phyloP scores from a whole-genome alignment of 2,888 invertebrate species.

The Protophormia terraenovae region DNA sequence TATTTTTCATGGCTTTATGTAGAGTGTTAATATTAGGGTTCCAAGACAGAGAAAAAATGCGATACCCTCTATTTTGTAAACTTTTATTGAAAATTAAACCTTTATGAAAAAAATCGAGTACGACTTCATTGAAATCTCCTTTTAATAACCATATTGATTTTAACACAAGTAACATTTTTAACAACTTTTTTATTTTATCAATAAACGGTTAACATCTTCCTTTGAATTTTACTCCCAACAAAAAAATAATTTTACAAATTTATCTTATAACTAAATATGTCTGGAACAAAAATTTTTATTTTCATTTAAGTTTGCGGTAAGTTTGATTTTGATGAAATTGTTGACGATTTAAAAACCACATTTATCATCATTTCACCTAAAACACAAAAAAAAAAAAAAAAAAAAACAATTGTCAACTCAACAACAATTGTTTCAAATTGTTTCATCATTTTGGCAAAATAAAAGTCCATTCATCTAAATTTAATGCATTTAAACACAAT shows the following conservation, averaged over 20 bases:
- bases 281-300: not conserved
- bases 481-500: conserved; percentile 36
- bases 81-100: no score
- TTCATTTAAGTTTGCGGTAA: conserved; percentile 21
- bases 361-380: conserved; percentile 42
- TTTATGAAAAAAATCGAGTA: no score
- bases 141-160: no score
- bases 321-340: conserved; percentile 40
- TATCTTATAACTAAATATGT: not conserved
- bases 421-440: conserved; percentile 48
- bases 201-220: no score
- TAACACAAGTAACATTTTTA: no score
- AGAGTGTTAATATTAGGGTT: no score
- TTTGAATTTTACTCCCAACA: not conserved
- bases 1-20: no score
- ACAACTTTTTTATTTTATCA: no score
- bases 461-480: conserved; percentile 47
- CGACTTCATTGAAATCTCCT: no score
- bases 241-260: not conserved
- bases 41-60: no score
- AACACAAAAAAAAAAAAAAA: not conserved
- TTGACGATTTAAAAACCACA: conserved; percentile 24
- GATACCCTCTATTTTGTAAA: no score
- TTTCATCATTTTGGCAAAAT: conserved; percentile 42
- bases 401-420: not conserved